Evolutionary conservation across 2,888 invertebrate genomes (phyloP), one percentile per base, ranked within the genome.

Genomic region (Eudasyphora cyanicolor): DNA sequence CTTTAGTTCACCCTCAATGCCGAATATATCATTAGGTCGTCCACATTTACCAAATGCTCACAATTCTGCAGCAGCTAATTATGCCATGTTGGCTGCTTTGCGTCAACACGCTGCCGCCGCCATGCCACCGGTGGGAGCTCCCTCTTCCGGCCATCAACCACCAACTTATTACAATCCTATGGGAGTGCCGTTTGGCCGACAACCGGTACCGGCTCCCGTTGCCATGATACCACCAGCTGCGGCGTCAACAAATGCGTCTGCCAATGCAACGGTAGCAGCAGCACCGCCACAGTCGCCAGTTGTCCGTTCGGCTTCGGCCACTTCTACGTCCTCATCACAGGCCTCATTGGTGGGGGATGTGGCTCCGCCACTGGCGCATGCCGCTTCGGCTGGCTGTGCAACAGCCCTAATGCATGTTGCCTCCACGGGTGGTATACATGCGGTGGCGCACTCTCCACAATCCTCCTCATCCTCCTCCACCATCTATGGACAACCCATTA

Each of bases 1-100:
- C 85, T 98, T 98, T 93, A 97, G 97, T 88, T 98, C 98, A 88
- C 98, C 98, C 79, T 98, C 98, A 89, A 96, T 98, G 96, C 98
- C 98, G 89, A 98, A 98, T 93, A 98, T 98, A 91, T 98, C 98
- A 84, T 94, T 98, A 88, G 98, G 97, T 79, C 94, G 97, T 88
- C 97, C 97, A 86, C 96, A 94, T 90, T 93, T 94, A 87, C 92
- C 93, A 49, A 91, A 91, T 86, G 91, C 91, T 87, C 88, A 87
- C 82, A 83, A 81, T 54, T 79, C 84, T 35, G 78, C 85, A 19
- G 85, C 82, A 75, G 86, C 88, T 51, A 88, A 88, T 51, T 90
- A 89, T 84, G 90, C 89, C 73, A 91, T 91, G 89, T 86, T 92
- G 42, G 89, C 89, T 10, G 91, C 91, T 27, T 86, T 91, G 77